These are phyloP conservation scores for Pinna nobilis DNA, from an alignment of 1,140 invertebrate species.

Conservation along the genomic window DNA sequence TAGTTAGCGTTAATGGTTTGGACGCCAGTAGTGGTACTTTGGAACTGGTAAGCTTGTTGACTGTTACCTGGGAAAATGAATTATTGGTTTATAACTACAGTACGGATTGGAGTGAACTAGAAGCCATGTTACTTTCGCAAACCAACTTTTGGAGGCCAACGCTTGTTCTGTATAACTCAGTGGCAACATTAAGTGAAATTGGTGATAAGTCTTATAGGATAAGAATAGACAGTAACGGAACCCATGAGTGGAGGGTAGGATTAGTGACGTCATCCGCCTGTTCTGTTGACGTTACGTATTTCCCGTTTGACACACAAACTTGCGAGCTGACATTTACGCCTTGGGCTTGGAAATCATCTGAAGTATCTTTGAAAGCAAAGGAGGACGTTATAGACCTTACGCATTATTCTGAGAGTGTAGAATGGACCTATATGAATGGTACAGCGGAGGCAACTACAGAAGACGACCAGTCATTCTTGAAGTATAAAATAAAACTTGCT, in stretches of 20 bases:
- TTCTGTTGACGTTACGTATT: slow-evolving; percentile 32
- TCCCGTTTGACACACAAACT: slow-evolving; percentile 35
- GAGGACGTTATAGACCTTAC: slow-evolving; percentile 19
- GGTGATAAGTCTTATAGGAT: slow-evolving; percentile 24
- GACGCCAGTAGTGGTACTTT: slow-evolving; percentile 19
- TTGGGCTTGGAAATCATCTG: slow-evolving; percentile 9
- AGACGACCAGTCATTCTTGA: slow-evolving; percentile 1
- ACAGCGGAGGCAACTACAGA: neutral
- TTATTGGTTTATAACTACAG: slow-evolving; percentile 8
- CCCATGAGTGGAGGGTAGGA: slow-evolving; percentile 12
- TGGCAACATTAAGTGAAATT: slow-evolving; percentile 17
- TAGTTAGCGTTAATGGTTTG: slow-evolving; percentile 24
- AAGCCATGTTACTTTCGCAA: slow-evolving; percentile 5
- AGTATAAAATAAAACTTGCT: slow-evolving; percentile 19
- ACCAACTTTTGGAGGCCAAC: slow-evolving; percentile 33
- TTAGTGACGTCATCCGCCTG: slow-evolving; percentile 25
- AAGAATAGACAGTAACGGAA: slow-evolving; percentile 23
- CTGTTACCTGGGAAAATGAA: slow-evolving; percentile 29
- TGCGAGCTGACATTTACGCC: slow-evolving; percentile 33
- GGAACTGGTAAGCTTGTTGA: slow-evolving; percentile 24
- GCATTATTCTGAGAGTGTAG: slow-evolving; percentile 23
- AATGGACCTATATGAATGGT: slow-evolving; percentile 17
- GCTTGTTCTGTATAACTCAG: slow-evolving; percentile 27
- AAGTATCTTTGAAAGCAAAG: slow-evolving; percentile 12
- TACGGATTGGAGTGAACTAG: slow-evolving; percentile 17